Evolutionary conservation across 1,140 invertebrate species (phyloP).

Genomic region (Littorina saxatilis): DNA sequence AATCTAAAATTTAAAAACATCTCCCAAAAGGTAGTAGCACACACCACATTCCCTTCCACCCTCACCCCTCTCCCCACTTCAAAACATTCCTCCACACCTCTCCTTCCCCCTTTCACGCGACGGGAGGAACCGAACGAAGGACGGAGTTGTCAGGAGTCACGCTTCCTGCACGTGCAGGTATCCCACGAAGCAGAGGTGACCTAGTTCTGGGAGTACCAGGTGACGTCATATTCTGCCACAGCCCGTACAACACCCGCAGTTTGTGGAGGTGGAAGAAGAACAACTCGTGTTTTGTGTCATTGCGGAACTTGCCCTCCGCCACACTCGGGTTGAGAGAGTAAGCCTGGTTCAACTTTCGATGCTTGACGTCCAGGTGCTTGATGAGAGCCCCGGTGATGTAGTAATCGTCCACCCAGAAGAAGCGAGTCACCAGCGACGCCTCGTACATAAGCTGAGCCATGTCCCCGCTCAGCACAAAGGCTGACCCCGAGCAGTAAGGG

Average conservation of each 20-base stretch:
- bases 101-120: not conserved
- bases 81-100: not conserved
- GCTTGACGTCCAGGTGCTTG: constrained; percentile 50
- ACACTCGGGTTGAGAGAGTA: constrained; percentile 56
- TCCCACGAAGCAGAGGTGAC: too few species aligned
- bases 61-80: too few species aligned
- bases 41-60: too few species aligned
- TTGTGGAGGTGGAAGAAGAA: constrained; percentile 60
- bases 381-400: constrained; percentile 75
- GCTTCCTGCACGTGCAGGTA: not conserved
- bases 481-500: constrained; percentile 76
- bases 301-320: constrained; percentile 51
- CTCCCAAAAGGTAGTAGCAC: too few species aligned
- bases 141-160: not conserved
- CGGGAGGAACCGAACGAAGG: not conserved
- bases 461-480: constrained; percentile 73
- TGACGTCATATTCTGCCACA: constrained; percentile 53
- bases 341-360: constrained; percentile 55
- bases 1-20: too few species aligned
- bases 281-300: constrained; percentile 45
- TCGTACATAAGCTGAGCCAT: constrained; percentile 69
- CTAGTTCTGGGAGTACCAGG: not conserved
- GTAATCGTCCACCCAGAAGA: constrained; percentile 76
- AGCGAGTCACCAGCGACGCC: constrained; percentile 62
- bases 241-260: constrained; percentile 48